Evolutionary conservation across 2,888 invertebrate species (phyloP).

Genomic region (Gasteruption jaculator): DNA sequence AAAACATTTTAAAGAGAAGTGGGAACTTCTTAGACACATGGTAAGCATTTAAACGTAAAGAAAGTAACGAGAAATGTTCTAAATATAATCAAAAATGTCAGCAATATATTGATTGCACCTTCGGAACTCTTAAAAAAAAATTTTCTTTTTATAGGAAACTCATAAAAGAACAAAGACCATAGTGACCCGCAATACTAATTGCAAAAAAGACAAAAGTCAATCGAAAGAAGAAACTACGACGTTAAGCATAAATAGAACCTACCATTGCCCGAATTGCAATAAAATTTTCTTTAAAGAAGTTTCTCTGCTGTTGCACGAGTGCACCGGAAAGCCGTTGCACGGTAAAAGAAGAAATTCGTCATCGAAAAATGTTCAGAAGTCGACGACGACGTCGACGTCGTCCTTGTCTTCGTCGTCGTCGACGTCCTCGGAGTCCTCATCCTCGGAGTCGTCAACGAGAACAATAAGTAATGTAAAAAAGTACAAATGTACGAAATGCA

Average conservation of each 20-base stretch:
- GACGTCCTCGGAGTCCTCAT: too few relatives aligned
- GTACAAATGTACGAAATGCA: constrained; percentile 35
- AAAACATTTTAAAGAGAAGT: constrained; percentile 42
- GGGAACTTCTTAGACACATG: constrained; percentile 40
- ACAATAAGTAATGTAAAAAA: constrained; percentile 29
- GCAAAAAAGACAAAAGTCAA: constrained; percentile 34
- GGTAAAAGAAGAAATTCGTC: constrained; percentile 26
- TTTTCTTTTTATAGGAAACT: constrained; percentile 25
- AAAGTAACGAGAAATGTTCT: too few relatives aligned
- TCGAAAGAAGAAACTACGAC: constrained; percentile 35
- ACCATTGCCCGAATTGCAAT: constrained; percentile 42
- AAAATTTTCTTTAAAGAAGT: constrained; percentile 45
- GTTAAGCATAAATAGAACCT: constrained; percentile 37
- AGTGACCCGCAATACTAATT: constrained; percentile 30
- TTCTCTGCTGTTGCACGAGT: constrained; percentile 38
- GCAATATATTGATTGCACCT: not conserved
- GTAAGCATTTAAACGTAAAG: constrained; percentile 22
- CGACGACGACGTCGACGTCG: too few relatives aligned
- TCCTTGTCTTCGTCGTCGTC: constrained; percentile 14
- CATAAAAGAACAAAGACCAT: constrained; percentile 32
- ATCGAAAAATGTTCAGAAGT: constrained; percentile 24
- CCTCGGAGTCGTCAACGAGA: too few relatives aligned
- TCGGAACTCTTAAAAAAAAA: too few relatives aligned
- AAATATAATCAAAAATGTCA: too few relatives aligned
- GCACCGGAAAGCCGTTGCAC: constrained; percentile 25